Conservation (phyloP, 2,797 vertebrate species). For the Glossophaga mutica region DNA sequence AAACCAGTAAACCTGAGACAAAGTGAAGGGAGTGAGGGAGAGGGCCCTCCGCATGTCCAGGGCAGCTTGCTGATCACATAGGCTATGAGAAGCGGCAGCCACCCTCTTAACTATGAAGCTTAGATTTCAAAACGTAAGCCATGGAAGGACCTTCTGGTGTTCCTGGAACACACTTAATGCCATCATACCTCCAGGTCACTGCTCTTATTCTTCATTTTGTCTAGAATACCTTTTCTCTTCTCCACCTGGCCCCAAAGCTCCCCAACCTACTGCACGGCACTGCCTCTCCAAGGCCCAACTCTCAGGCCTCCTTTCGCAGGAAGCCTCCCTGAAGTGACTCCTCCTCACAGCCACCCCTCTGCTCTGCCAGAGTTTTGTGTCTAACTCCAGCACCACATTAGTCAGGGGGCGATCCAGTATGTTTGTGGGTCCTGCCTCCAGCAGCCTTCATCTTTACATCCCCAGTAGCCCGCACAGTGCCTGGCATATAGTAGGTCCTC, state of each 20-base stretch:
- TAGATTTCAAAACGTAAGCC: not conserved
- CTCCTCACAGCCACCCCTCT: not conserved
- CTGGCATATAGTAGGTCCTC: not conserved
- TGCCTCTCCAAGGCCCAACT: not conserved
- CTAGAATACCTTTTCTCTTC: not conserved
- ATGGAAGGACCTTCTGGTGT: not conserved
- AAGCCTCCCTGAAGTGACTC: not conserved
- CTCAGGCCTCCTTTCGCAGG: not conserved
- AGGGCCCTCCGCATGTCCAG: fast-evolving
- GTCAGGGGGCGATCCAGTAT: not conserved
- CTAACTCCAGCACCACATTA: not conserved
- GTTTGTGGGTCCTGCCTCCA: not conserved
- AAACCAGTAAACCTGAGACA: not conserved
- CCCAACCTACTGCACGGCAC: not conserved
- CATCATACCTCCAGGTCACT: not conserved
- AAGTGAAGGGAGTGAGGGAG: too few species aligned
- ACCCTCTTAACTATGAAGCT: not conserved
- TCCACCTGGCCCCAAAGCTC: not conserved
- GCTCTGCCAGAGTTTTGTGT: not conserved
- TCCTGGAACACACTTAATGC: not conserved
- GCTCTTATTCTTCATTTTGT: not conserved
- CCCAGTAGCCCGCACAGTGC: not conserved
- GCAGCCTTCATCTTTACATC: not conserved
- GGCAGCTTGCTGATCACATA: fast-evolving
- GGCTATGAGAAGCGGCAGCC: not conserved